Evolutionary conservation across 2,797 vertebrate species (phyloP), one percentile per base, ranked within the genome.

Genomic region (Phrynocephalus guinanensis): DNA sequence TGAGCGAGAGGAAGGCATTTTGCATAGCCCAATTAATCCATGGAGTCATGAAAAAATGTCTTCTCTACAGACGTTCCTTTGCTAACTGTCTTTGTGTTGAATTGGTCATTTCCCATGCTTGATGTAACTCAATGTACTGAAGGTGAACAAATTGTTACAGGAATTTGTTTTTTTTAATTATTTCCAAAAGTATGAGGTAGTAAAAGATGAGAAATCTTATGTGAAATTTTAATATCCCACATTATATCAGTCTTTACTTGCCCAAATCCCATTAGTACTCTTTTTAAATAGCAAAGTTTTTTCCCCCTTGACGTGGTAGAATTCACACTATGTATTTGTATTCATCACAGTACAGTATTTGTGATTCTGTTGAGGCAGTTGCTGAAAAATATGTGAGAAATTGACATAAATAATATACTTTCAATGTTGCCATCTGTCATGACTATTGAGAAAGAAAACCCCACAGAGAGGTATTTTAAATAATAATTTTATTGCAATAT

Each of bases 401-500:
- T 84, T 73, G 50, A 77, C 90, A 89, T 91, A 84, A 63, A 92
- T 95, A 94, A 89, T 79, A 79, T 87, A n/a, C 13, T 91, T 90
- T 91, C 83, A 82, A 84, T 91, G 91, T 92, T 93, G 18, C 87
- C 63, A 86, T 90, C 87, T 91, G 89, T 85, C 92, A 50, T 16
- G 26, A 72, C 68, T 16, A 33, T 60, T 56, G 33, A 78, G 60
- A 67, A 66, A 73, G 70, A 63, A 71, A 33, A 30, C 16, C 56
- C n/a, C 20, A 16, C 30, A 84, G 68, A 79, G 76, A 73, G 63
- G 38, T 73, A 63, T 38, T 84, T 73, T 88, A 38, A 79, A 5
- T 2, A 73, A 16, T 80, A 71, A 44, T 22, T 70, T 10, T 30
- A n/a, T n/a, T 24, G 18, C n/a, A 84, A 50, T 30, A 73, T 33